Base-by-base conservation (phyloP, 1,140 invertebrate genomes). In the Drosophila funebris region DNA sequence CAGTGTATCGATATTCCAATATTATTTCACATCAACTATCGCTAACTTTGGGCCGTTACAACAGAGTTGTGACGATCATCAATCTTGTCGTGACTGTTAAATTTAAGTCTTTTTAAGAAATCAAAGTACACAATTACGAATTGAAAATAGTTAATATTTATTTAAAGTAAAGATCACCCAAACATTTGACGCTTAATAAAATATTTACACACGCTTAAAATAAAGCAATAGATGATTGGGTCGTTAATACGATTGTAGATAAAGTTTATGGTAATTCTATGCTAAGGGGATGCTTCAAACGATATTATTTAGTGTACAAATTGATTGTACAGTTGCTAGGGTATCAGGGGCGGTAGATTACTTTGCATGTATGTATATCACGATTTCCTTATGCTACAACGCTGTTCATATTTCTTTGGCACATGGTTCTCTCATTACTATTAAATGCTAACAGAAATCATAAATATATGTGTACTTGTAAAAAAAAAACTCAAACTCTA, bases 331-430 rank as follows among this genome's bases (percentile, higher is more conserved):
- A 44, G 48, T 53, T 33, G 37, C 27, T 31, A 9, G 22, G 16
- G 33, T 22, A 8, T 43, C 22, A n/a, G n/a, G 43, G 18, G 27
- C n/a, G n/a, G n/a, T n/a, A n/a, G 8, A 50, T 41, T 57, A 37
- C 24, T 44, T 44, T 84, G 37, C 50, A 52, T 62, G 54, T 53
- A 46, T 64, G 52, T 64, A 69, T 87, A 87, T 87, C 82, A 87
- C 83, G 82, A 82, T 87, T 87, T 79, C 54, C 80, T 80, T 84
- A 84, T 13, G 73, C 76, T 73, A 83, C 14, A 67, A 79, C 41
- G 66, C 63, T 73, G 46, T 73, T 72, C 46, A 66, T 52, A 52
- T 69, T 76, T 88, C 83, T 88, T 88, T 88, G 83, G 83, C 83
- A 72, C 68, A 54, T 57, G 48, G 33, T 64, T 75, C 36, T 57